Percentiles rank a stretch among this genome's conserved stretches.
phyloP scores from a whole-genome alignment of 92 coral and sea anemone genomes.

The Siderastrea siderea region DNA sequence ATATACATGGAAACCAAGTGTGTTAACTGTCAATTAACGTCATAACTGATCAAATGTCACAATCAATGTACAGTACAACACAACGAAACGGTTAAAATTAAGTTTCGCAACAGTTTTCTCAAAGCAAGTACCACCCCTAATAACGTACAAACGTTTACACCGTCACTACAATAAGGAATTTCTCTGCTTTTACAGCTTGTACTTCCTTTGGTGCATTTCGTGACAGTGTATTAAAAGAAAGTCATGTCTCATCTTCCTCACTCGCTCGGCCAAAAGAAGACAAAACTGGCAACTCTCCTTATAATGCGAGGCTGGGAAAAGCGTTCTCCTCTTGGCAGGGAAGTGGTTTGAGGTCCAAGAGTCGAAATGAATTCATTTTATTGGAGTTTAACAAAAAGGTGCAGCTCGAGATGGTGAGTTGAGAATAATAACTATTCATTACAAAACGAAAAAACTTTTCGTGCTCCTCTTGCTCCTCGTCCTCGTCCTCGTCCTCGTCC shows the following conservation, averaged over 20 bases:
- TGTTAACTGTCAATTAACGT: too few relatives aligned
- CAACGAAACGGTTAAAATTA: too few relatives aligned
- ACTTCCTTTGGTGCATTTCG: not conserved
- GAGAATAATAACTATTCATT: too few relatives aligned
- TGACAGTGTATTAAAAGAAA: not conserved
- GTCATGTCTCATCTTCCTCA: not conserved
- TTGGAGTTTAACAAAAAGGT: conserved; percentile 4
- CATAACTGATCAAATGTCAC: too few relatives aligned
- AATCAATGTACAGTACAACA: too few relatives aligned
- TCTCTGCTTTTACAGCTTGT: not conserved
- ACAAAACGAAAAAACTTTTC: too few relatives aligned
- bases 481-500: too few relatives aligned
- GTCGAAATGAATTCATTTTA: not conserved
- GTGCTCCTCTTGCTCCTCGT: not conserved
- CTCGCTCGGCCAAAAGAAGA: not conserved
- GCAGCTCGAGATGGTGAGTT: conserved; percentile 2
- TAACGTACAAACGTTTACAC: not conserved
- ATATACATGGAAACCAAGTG: too few relatives aligned
- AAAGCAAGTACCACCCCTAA: not conserved
- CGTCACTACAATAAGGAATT: not conserved
- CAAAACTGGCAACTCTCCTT: not conserved
- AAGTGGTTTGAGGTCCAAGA: not conserved
- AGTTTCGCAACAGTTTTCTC: too few relatives aligned
- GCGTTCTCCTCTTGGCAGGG: not conserved
- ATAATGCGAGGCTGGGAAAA: not conserved